phyloP scores from a whole-genome alignment of 2,113 vertebrate genomes.

The Hyperoodon ampullatus region DNA sequence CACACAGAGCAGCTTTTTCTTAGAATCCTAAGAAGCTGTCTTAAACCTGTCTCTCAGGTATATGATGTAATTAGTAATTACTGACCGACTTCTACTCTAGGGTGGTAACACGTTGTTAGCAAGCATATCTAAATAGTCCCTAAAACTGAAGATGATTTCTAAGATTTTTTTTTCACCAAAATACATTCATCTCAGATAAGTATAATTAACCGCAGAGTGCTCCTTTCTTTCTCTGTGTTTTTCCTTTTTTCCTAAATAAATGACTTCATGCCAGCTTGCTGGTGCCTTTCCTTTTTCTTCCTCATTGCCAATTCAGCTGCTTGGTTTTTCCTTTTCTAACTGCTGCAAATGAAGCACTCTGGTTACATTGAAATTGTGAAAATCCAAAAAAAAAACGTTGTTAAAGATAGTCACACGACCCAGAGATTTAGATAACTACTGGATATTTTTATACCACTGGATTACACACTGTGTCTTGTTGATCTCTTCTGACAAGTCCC shows the following conservation, averaged over 20 bases:
- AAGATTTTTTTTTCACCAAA: constrained; percentile 24
- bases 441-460: not conserved
- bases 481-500: not conserved
- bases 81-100: not conserved
- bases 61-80: not conserved
- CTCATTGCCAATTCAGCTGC: not conserved
- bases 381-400: not conserved
- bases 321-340: not conserved
- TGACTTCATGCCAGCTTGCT: not conserved
- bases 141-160: not conserved
- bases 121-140: not conserved
- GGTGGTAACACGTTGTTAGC: not conserved
- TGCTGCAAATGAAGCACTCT: not conserved
- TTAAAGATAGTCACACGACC: not conserved
- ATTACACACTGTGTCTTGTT: not conserved
- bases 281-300: not conserved
- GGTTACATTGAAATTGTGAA: not conserved
- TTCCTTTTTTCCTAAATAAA: not conserved
- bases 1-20: constrained; percentile 28
- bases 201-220: not conserved
- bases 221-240: not conserved
- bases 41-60: not conserved
- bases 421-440: not conserved
- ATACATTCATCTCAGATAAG: not conserved
- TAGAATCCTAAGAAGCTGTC: not conserved